Evolutionary conservation across 2,888 invertebrate species (phyloP), one percentile per base, ranked within the genome.

Genomic region (Philereme transversata): DNA sequence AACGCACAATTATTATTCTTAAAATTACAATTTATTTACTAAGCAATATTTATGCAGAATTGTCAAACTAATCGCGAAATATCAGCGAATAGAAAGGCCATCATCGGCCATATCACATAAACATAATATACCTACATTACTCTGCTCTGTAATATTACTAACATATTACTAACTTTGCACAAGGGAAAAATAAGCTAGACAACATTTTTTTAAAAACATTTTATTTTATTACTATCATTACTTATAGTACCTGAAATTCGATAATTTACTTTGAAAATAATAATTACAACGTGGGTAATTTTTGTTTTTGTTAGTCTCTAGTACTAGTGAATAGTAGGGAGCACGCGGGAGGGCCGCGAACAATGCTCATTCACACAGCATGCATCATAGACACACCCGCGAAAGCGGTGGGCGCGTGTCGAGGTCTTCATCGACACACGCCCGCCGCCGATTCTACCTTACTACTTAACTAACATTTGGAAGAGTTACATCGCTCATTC

Each of bases 161-260:
- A 22, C 22, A 2, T 22, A 3, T 22, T 2, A 22, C 22, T 22
- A 22, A 22, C 22, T 22, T 22, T 22, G 22, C 22, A 22, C 36
- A 38, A 38, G 36, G 38, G 10, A 36, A 40, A 34, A 8, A n/a
- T 11, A n/a, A 34, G 5, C 9, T 33, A 44, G 41, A 9, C 49
- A 51, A 54, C 65, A 60, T 80, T 82, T 77, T 77, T 81, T 86
- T 76, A 79, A 89, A 88, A 87, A 82, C 86, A 85, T 87, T 88
- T 87, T 66, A 65, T 63, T 65, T 59, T 62, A 60, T 57, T 64
- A 64, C 64, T 85, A 84, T 78, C 74, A 79, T 87, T 88, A 89
- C 84, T 89, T 90, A 90, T 80, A 88, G 84, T 88, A 91, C 86
- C 88, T 80, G 86, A 88, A 90, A 90, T 90, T 91, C 89, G 88